Evolutionary conservation across 2,797 vertebrate genomes (phyloP).

Genomic region (Astyanax mexicanus): DNA sequence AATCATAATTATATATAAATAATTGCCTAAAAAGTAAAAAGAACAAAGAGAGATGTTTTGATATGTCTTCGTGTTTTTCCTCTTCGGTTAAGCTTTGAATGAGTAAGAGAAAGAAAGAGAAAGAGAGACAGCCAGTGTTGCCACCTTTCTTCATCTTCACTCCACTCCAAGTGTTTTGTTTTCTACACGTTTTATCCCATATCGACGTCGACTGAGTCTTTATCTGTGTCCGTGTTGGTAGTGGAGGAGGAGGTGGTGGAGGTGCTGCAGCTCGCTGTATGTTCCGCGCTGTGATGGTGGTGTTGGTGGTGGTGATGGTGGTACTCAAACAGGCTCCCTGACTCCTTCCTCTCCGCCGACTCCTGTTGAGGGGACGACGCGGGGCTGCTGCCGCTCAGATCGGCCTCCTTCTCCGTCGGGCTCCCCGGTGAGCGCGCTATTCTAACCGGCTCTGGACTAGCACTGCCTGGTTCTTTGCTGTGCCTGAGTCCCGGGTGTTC

Average conservation of each 20-base stretch:
- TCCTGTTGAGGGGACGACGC: not conserved
- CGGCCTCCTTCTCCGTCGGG: constrained; percentile 70
- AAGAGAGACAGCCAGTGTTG: constrained; percentile 29
- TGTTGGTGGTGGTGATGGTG: constrained; percentile 31
- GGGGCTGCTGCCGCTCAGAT: constrained; percentile 19
- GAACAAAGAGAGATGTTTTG: constrained; percentile 59
- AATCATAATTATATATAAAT: not conserved
- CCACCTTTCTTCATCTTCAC: constrained; percentile 30
- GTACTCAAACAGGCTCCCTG: constrained; percentile 72
- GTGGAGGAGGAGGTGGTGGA: not conserved
- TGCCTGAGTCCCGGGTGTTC: constrained; percentile 66
- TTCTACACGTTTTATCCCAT: constrained; percentile 80
- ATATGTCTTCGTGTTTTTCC: constrained; percentile 66
- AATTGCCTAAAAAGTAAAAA: constrained; percentile 51
- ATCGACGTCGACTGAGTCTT: constrained; percentile 86
- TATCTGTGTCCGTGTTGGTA: constrained; percentile 74
- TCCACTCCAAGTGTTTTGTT: not conserved
- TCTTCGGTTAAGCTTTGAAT: constrained; percentile 72
- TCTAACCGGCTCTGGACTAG: constrained; percentile 63
- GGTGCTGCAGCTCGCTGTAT: constrained; percentile 70
- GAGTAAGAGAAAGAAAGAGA: constrained; percentile 56
- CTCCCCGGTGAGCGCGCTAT: constrained; percentile 70
- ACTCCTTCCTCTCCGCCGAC: constrained; percentile 72
- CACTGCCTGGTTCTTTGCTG: constrained; percentile 66
- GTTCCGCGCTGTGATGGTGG: constrained; percentile 61